Evolutionary conservation across 2,797 vertebrate genomes (phyloP).

Genomic region (Adrianichthys oophorus): DNA sequence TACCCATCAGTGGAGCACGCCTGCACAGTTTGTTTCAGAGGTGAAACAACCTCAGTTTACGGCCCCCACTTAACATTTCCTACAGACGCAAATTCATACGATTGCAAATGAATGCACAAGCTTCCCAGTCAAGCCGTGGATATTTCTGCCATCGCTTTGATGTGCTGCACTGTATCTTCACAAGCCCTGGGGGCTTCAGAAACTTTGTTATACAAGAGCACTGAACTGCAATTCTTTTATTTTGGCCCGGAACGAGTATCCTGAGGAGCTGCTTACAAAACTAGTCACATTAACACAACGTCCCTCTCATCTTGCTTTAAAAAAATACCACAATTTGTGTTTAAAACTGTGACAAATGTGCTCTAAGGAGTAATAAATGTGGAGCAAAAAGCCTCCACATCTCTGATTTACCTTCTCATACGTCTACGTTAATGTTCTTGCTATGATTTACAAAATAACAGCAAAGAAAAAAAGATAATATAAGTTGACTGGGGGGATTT

Average conservation of each 20-base stretch:
- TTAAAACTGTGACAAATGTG: too few relatives aligned
- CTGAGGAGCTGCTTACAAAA: constrained; percentile 4
- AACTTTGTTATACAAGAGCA: neutral
- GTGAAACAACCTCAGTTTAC: constrained; percentile 7
- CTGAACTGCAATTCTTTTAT: constrained; percentile 3
- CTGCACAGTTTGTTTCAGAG: constrained; percentile 22
- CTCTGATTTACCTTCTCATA: neutral
- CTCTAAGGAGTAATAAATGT: neutral
- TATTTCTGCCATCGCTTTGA: neutral
- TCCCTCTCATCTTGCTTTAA: neutral
- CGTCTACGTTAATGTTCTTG: too few relatives aligned
- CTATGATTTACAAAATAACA: neutral
- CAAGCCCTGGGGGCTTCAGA: neutral
- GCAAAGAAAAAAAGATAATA: neutral
- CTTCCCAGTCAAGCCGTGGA: constrained; percentile 1
- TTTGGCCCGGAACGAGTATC: constrained; percentile 8
- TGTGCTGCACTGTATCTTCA: neutral
- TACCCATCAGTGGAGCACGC: constrained; percentile 19
- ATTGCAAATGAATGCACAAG: neutral
- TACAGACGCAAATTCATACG: neutral
- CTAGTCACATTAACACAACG: constrained; percentile 1
- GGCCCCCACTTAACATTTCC: constrained; percentile 1
- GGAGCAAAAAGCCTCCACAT: neutral
- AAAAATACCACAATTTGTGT: too few relatives aligned
- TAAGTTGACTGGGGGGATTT: constrained; percentile 6